A percentile compares a stretch with the other conserved stretches of the same genome.
Evolutionary conservation across 1,140 invertebrate species (phyloP).

Genomic region (Pseudomyrmex flavicornis): DNA sequence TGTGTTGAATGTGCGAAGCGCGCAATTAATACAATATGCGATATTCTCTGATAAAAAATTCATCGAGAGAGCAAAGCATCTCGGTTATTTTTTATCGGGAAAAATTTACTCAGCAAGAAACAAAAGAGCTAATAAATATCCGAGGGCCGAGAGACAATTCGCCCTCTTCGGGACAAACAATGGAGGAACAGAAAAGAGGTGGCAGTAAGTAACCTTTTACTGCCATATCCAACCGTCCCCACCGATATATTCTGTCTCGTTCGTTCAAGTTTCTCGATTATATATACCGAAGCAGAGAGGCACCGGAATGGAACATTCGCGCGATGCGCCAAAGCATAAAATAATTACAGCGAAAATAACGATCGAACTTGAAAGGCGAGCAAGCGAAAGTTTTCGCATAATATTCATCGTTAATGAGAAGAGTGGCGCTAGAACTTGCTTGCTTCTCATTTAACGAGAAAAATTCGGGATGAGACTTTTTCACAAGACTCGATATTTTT

Average conservation of each 20-base stretch:
- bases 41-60: neutral
- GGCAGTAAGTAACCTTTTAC: conserved; percentile 37
- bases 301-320: conserved; percentile 39
- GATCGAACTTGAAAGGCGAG: conserved; percentile 47
- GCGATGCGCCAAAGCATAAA: conserved; percentile 49
- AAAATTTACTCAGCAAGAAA: conserved; percentile 46
- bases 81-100: conserved; percentile 41
- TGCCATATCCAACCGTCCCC: conserved; percentile 11
- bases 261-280: conserved; percentile 43
- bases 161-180: conserved; percentile 58
- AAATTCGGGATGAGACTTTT: conserved; percentile 56
- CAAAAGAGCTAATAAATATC: conserved; percentile 67
- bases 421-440: conserved; percentile 26
- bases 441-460: conserved; percentile 47
- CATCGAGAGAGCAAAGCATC: conserved; percentile 8
- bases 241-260: conserved; percentile 26
- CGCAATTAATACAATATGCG: neutral
- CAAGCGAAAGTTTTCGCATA: conserved; percentile 45
- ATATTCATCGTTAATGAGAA: conserved; percentile 53
- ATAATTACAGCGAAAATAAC: conserved; percentile 58
- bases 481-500: conserved; percentile 39
- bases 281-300: conserved; percentile 35
- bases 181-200: conserved; percentile 15
- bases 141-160: conserved; percentile 55
- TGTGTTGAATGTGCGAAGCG: no score